These are phyloP conservation scores for Schizotus pectinicornis DNA, from an alignment of 2,888 invertebrate genomes.

Conservation along the genomic window DNA sequence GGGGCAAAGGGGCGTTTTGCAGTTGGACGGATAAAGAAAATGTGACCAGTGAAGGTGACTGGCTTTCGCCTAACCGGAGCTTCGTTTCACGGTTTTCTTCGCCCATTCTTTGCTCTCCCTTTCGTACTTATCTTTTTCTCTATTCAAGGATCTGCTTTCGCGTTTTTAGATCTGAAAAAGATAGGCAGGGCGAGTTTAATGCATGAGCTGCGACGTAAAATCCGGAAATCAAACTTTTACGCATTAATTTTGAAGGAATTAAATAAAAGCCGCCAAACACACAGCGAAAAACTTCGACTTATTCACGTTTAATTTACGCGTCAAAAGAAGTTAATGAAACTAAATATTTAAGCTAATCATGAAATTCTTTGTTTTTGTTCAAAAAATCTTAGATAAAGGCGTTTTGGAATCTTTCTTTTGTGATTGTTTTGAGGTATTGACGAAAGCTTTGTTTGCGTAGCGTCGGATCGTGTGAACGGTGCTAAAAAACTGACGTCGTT, in stretches of 20 bases:
- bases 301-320: too few species aligned
- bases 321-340: too few species aligned
- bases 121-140: constrained; percentile 34
- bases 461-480: constrained; percentile 1
- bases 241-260: not conserved
- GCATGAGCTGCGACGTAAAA: constrained; percentile 8
- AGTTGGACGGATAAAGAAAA: constrained; percentile 35
- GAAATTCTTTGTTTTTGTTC: too few species aligned
- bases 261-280: not conserved
- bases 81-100: constrained; percentile 33
- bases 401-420: too few species aligned
- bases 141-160: constrained; percentile 32
- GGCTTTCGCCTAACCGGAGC: constrained; percentile 32
- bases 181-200: constrained; percentile 21
- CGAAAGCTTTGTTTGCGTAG: not conserved
- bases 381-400: too few species aligned
- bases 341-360: too few species aligned
- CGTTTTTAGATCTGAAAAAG: constrained; percentile 26
- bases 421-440: not conserved
- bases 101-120: constrained; percentile 29
- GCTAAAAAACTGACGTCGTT: constrained; percentile 29
- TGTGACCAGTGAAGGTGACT: constrained; percentile 38
- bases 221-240: not conserved
- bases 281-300: too few species aligned
- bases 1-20: constrained; percentile 2